These are phyloP conservation scores for Ptychochromis oligacanthus DNA, from an alignment of 2,113 vertebrate genomes.

Conservation along the genomic window DNA sequence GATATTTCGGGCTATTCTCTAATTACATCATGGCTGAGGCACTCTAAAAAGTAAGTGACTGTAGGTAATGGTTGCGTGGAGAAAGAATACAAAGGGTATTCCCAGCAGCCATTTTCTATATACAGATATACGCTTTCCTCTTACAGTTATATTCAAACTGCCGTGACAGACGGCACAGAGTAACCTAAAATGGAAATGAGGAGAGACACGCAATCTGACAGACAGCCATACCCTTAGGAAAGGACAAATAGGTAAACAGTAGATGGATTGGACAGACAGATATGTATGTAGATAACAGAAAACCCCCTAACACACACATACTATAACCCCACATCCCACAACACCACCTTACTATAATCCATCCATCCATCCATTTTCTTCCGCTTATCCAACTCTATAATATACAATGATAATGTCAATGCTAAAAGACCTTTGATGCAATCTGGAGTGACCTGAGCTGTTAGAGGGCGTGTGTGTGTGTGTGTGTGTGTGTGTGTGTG, in stretches of 20 bases:
- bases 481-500: too few relatives aligned
- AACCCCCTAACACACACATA: not conserved
- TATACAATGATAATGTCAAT: conserved; percentile 41
- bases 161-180: conserved; percentile 16
- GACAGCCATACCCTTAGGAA: conserved; percentile 21
- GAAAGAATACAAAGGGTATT: not conserved
- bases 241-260: conserved; percentile 17
- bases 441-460: conserved; percentile 69
- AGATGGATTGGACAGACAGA: not conserved
- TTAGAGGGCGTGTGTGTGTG: conserved; percentile 39
- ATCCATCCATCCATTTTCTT: too few relatives aligned
- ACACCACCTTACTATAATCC: too few relatives aligned
- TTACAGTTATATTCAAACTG: conserved; percentile 14
- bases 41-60: not conserved
- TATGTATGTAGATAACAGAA: conserved; percentile 13
- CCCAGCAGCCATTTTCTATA: conserved; percentile 1
- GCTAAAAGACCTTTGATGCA: conserved; percentile 53
- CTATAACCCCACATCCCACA: not conserved
- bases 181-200: conserved; percentile 31
- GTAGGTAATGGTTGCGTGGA: not conserved
- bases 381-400: too few relatives aligned
- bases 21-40: not conserved
- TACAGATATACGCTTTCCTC: not conserved
- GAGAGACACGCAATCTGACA: conserved; percentile 33
- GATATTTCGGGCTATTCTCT: not conserved